These are phyloP conservation scores for Calidris pygmaea DNA, from an alignment of 2,113 vertebrate species.

Conservation along the genomic window DNA sequence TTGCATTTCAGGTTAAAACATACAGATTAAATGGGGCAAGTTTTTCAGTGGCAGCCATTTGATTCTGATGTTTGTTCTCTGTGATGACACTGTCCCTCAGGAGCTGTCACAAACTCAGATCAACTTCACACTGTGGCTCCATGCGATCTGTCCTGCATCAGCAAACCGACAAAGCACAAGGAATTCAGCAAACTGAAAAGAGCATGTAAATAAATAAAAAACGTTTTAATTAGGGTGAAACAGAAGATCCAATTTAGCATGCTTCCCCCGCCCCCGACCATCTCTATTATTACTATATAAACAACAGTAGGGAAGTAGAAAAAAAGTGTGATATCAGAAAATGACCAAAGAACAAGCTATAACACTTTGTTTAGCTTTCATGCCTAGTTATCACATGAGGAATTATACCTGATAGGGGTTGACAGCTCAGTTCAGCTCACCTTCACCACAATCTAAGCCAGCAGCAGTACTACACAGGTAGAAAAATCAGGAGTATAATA, in stretches of 20 bases:
- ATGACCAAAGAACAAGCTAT: not conserved
- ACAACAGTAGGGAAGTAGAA: not conserved
- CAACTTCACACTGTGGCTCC: not conserved
- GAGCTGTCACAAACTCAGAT: not conserved
- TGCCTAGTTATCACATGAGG: not conserved
- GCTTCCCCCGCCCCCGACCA: not conserved
- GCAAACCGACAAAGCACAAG: not conserved
- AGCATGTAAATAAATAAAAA: not conserved
- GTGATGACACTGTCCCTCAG: not conserved
- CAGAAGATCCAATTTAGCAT: not conserved
- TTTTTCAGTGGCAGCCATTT: not conserved
- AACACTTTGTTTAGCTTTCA: not conserved
- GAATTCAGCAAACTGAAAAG: not conserved
- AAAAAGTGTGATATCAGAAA: not conserved
- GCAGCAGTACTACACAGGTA: not conserved
- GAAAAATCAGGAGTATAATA: not conserved
- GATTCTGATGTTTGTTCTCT: not conserved
- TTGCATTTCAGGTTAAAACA: not conserved
- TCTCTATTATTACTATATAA: not conserved
- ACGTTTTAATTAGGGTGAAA: not conserved
- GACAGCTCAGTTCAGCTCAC: not conserved
- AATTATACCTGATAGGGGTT: not conserved
- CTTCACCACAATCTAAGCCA: not conserved
- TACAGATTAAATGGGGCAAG: not conserved
- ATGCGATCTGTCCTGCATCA: fast-evolving